Evolutionary conservation across 64 coral and sea anemone genomes (phyloP), one percentile per base, ranked within the genome.

Genomic region (Anthopleura sola): DNA sequence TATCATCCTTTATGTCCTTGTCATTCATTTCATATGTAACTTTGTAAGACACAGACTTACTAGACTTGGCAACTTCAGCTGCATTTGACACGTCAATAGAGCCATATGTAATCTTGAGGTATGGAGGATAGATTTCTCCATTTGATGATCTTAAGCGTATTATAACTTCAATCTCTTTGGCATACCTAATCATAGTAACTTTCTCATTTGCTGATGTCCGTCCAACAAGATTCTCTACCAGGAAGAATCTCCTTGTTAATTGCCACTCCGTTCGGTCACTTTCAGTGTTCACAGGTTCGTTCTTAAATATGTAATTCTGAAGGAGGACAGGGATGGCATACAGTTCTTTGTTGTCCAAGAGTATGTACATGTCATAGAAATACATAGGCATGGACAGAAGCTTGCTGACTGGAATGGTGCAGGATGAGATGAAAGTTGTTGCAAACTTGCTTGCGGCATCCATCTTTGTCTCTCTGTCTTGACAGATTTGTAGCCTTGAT

Each of bases 61-160:
- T 83, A 1, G 82, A 17, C 28, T 83, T 87, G 24, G 57, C 64
- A 83, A 92, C 78, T 15, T 86, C 79, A 31, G 80, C 87, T n/a
- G 90, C 66, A 60, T 99, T 90, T 48, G 84, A 88, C 24, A 99
- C 79, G 60, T 92, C 93, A 34, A 88, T 58, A 78, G 97, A 86
- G 6, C 83, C 90, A 46, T 99, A 99, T 24, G 83, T 92, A 6
- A 99, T 38, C 37, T 84, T 88, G 16, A 99, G 39, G 64, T 91
- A 81, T 9, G 97, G 97, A 8, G 97, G 97, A 33, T 92, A 95
- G 36, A 99, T 99, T 81, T 99, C 86, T 13, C 97, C 97, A 62
- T 99, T 49, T 36, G 78, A 88, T 83, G 93, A 92, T 16, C 97
- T 89, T 53, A 99, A 21, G 17, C 93, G 79, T 32, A 99, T 75